These are phyloP conservation scores for Tokudaia tokunoshimensis DNA, from an alignment of 2,797 vertebrate genomes.

Conservation along the genomic window DNA sequence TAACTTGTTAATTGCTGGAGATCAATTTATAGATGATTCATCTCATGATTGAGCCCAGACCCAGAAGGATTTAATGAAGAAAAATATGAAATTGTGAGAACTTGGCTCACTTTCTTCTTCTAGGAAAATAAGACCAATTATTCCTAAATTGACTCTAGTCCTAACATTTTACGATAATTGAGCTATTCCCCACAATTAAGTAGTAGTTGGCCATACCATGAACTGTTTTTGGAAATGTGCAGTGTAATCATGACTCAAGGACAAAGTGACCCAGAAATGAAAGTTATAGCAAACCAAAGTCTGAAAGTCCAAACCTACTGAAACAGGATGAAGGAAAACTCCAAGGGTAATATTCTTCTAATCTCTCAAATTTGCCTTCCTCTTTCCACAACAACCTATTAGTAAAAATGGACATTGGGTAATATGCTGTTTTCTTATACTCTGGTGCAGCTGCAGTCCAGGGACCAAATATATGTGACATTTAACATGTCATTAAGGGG, in stretches of 20 bases:
- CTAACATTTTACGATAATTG: constrained; percentile 62
- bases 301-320: constrained; percentile 40
- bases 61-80: constrained; percentile 51
- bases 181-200: constrained; percentile 67
- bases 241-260: constrained; percentile 74
- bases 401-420: constrained; percentile 43
- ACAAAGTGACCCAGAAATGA: constrained; percentile 68
- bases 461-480: constrained; percentile 55
- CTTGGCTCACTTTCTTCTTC: constrained; percentile 60
- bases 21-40: constrained; percentile 57
- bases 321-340: constrained; percentile 73
- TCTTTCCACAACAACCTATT: constrained; percentile 63
- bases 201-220: constrained; percentile 52
- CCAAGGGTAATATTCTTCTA: constrained; percentile 67
- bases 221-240: constrained; percentile 66
- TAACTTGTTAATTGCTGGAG: not conserved
- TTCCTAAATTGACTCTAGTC: constrained; percentile 61
- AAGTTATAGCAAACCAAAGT: constrained; percentile 22
- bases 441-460: constrained; percentile 2
- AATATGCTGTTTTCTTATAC: constrained; percentile 53
- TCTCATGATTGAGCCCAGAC: not conserved
- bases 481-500: constrained; percentile 64
- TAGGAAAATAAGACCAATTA: constrained; percentile 50
- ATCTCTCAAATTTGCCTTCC: constrained; percentile 65
- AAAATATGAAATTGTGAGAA: constrained; percentile 62